phyloP scores from a whole-genome alignment of 2,888 invertebrate species.

The Napeogenes inachia region DNA sequence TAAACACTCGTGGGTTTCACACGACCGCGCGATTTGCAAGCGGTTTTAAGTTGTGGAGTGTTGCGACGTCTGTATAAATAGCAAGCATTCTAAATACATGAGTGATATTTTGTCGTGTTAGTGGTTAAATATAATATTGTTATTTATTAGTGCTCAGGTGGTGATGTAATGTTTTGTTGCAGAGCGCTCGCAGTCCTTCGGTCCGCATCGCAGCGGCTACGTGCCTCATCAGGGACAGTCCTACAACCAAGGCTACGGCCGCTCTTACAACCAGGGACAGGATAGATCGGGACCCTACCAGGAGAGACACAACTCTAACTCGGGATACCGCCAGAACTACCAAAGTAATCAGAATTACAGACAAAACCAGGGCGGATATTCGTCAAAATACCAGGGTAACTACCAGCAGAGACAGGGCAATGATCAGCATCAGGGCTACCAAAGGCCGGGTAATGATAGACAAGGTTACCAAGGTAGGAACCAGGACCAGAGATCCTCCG shows the following conservation, averaged over 20 bases:
- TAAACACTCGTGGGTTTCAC: slow-evolving; percentile 50
- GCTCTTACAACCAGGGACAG: slow-evolving; percentile 32
- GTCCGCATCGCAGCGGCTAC: slow-evolving; percentile 62
- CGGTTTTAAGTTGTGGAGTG: slow-evolving; percentile 45
- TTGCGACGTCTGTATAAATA: slow-evolving; percentile 32
- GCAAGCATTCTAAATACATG: background rate
- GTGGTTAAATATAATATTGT: background rate
- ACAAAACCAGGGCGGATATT: slow-evolving; percentile 30
- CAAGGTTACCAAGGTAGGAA: slow-evolving; percentile 21
- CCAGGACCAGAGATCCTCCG: slow-evolving; percentile 27
- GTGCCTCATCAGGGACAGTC: slow-evolving; percentile 38
- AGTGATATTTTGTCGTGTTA: no score
- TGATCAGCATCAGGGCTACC: slow-evolving; percentile 15
- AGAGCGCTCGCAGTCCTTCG: slow-evolving; percentile 62
- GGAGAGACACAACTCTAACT: slow-evolving; percentile 21
- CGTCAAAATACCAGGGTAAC: slow-evolving; percentile 33
- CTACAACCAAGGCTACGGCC: slow-evolving; percentile 35
- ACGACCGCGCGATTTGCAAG: slow-evolving; percentile 27
- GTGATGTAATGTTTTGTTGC: slow-evolving; percentile 43
- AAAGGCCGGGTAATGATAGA: slow-evolving; percentile 14
- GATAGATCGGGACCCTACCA: slow-evolving; percentile 26
- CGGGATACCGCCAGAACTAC: slow-evolving; percentile 22
- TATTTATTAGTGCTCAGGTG: background rate
- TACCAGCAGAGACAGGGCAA: slow-evolving; percentile 32
- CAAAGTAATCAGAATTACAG: slow-evolving; percentile 26